Conservation (phyloP, 2,797 vertebrate genomes). For the Pyrocephalus nanus region DNA sequence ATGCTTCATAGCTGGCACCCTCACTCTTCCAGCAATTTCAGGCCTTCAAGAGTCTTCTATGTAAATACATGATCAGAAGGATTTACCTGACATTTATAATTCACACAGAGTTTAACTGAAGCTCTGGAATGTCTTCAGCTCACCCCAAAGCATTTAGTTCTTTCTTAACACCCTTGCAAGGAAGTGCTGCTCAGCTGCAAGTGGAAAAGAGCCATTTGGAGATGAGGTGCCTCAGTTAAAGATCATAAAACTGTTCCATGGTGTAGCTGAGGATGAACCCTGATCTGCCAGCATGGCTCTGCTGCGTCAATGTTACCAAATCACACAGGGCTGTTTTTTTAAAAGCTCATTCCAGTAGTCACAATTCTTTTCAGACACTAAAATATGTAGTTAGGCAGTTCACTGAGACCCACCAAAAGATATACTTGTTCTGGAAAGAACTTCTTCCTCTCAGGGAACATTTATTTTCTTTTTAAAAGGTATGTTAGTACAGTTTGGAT, state of each 20-base stretch:
- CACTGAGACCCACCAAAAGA: not conserved
- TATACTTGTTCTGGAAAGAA: not conserved
- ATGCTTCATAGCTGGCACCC: not conserved
- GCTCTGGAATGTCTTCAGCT: not conserved
- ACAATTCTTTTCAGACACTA: not conserved
- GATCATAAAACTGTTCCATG: not conserved
- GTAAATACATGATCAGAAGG: not conserved
- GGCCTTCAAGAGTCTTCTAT: not conserved
- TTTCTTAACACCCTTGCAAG: not conserved
- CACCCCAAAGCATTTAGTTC: not conserved
- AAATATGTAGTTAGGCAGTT: not conserved
- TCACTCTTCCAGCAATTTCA: not conserved
- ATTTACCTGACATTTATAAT: not conserved
- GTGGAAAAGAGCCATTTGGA: not conserved
- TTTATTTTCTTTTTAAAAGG: not conserved
- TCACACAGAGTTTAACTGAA: not conserved
- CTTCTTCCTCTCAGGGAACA: not conserved
- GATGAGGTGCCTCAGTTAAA: not conserved
- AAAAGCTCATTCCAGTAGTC: not conserved
- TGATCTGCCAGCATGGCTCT: not conserved
- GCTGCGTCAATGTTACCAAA: not conserved
- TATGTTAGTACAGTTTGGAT: not conserved
- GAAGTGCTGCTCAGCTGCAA: rapidly evolving
- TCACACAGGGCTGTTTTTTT: not conserved
- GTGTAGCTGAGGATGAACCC: not conserved